Percentiles rank a stretch among this genome's conserved stretches.
Evolutionary conservation across 2,888 invertebrate genomes (phyloP).

Genomic region (Heliconius erato): DNA sequence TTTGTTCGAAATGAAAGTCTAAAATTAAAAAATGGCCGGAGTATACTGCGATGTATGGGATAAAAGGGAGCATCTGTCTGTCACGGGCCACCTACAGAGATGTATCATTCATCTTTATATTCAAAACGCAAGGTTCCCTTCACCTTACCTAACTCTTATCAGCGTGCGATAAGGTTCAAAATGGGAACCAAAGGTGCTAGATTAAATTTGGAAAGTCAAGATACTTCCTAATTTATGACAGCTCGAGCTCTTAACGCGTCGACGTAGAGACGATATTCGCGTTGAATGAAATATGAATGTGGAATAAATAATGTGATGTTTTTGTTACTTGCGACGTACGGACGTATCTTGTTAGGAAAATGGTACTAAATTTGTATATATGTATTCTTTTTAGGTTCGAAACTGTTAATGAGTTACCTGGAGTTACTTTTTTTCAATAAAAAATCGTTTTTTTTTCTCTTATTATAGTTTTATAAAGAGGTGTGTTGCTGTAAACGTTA

Average conservation of each 20-base stretch:
- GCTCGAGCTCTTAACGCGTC: conserved; percentile 63
- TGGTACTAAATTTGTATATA: conserved; percentile 52
- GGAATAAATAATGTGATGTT: conserved; percentile 68
- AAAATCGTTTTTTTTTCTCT: too few species aligned
- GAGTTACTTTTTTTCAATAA: not conserved
- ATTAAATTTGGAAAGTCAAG: conserved; percentile 55
- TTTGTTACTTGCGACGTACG: conserved; percentile 58
- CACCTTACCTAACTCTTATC: conserved; percentile 31
- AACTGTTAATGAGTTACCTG: conserved; percentile 38
- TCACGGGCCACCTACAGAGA: conserved; percentile 81
- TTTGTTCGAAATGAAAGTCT: conserved; percentile 49
- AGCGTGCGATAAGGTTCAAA: conserved; percentile 46
- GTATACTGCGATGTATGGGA: conserved; percentile 60
- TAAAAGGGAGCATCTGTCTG: conserved; percentile 78
- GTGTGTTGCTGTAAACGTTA: not conserved
- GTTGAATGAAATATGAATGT: conserved; percentile 66
- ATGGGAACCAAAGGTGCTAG: conserved; percentile 20
- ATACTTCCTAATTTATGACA: conserved; percentile 71
- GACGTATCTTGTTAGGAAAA: conserved; percentile 60
- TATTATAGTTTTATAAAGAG: too few species aligned
- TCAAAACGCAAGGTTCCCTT: conserved; percentile 32
- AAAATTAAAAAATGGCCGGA: conserved; percentile 73
- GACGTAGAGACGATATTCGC: conserved; percentile 66
- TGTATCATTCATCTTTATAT: conserved; percentile 81
- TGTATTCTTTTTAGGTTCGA: conserved; percentile 40